Conservation (phyloP, 1,140 invertebrate species). For the Monochamus saltuarius region DNA sequence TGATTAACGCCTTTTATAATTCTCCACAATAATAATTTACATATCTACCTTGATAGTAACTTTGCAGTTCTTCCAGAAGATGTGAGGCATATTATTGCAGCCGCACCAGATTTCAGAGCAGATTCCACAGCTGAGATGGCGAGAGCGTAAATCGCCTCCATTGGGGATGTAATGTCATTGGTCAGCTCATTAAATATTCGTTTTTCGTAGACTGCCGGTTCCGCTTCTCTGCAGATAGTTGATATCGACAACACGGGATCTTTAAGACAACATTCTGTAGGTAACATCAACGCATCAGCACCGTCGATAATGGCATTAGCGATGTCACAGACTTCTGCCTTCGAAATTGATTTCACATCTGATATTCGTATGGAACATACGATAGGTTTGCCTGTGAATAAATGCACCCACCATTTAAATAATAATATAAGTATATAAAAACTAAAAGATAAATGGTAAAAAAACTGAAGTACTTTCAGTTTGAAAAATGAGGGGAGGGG, state of each 20-base stretch:
- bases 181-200: constrained; percentile 72
- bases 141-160: constrained; percentile 62
- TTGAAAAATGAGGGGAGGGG: no score
- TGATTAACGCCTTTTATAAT: no score
- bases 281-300: constrained; percentile 70
- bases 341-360: constrained; percentile 47
- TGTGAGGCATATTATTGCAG: constrained; percentile 83
- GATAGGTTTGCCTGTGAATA: constrained; percentile 38
- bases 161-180: constrained; percentile 44
- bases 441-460: no score
- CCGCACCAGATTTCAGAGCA: constrained; percentile 74
- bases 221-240: constrained; percentile 64
- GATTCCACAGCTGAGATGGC: constrained; percentile 83
- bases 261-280: constrained; percentile 34
- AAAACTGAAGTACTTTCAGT: no score
- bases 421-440: no score
- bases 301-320: constrained; percentile 75
- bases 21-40: no score
- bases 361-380: constrained; percentile 23
- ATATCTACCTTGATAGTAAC: constrained; percentile 63
- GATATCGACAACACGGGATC: constrained; percentile 22
- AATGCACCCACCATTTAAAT: no score
- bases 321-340: constrained; percentile 70
- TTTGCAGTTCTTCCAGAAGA: constrained; percentile 78
- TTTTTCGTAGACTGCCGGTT: constrained; percentile 77